Base-by-base conservation (phyloP, 2,113 vertebrate species). In the Callorhinus ursinus region DNA sequence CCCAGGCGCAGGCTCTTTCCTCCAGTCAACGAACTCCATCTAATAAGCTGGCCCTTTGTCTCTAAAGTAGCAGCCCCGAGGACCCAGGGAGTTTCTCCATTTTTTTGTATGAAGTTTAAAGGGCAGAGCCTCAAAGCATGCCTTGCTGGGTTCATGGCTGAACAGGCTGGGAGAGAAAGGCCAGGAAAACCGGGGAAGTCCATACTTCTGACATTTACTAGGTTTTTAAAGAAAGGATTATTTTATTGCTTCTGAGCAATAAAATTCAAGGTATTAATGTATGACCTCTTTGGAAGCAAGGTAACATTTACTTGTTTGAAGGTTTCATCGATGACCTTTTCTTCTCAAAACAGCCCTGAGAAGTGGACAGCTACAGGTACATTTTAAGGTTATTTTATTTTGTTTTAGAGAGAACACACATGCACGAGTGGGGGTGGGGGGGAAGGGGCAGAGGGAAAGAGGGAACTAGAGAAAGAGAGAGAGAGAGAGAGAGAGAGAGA, bases 361-460 rank as follows among this genome's bases (percentile, higher is more conserved):
- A 93, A 96, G 90, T 89, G 76, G 84, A 33, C 55, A 85, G 72
- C 71, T 33, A 21, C 1, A 12, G 79, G 51, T 71, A 95, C 42
- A 84, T 42, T 57, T 97, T 92, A 89, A 92, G 33, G 42, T 97
- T 96, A 53, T 94, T 95, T 97, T 79, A 65, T 21, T 36, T 69
- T 69, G n/a, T 36, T 36, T 69, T 69, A 69, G 18, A 36, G 67
- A 36, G n/a, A 69, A 19, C 33, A 36, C 33, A 69, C 67, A 21
- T 69, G 67, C 33, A n/a, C 18, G 67, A 33, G 28, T 67, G 33
- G 33, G 65, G 33, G 16, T 65, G 61, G 31, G 28, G 13, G 63
- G 63, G 5, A 65, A 69, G 33, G 67, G 33, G 16, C 67, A 36
- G 67, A 4, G n/a, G 33, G n/a, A 67, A 39, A 39, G 39, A n/a